These are phyloP conservation scores for Plotosus lineatus DNA, from an alignment of 2,113 vertebrate species.

Conservation along the genomic window DNA sequence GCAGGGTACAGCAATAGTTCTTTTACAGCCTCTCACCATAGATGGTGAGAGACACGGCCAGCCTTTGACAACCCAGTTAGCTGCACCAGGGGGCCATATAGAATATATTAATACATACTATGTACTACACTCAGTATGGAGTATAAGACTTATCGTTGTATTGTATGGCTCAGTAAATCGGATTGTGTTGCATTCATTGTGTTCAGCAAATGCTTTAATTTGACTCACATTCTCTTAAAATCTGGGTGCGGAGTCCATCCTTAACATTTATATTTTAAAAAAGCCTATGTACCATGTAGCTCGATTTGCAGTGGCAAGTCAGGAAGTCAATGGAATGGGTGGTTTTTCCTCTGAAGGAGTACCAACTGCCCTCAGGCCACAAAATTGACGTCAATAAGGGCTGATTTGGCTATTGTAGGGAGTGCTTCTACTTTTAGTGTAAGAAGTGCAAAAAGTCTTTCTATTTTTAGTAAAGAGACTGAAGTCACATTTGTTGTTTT, in stretches of 20 bases:
- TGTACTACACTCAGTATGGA: not conserved
- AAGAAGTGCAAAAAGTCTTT: slow-evolving; percentile 8
- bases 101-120: not conserved
- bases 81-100: too few species aligned
- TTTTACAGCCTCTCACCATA: too few species aligned
- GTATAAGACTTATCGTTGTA: not conserved
- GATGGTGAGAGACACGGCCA: too few species aligned
- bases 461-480: not conserved
- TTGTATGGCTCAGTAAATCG: not conserved
- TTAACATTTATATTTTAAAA: not conserved
- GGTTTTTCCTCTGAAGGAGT: slow-evolving; percentile 17
- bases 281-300: not conserved
- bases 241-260: not conserved
- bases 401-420: not conserved
- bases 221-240: not conserved
- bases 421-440: not conserved
- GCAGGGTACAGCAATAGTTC: too few species aligned
- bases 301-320: not conserved
- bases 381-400: not conserved
- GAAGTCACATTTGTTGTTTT: not conserved
- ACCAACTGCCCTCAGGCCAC: not conserved
- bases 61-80: too few species aligned
- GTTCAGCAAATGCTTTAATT: not conserved
- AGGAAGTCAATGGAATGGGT: not conserved
- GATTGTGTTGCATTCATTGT: not conserved